A percentile compares a stretch with the other conserved stretches of the same genome.
These are phyloP conservation scores for Onychostoma macrolepis DNA, from an alignment of 2,113 vertebrate species.

Conservation along the genomic window DNA sequence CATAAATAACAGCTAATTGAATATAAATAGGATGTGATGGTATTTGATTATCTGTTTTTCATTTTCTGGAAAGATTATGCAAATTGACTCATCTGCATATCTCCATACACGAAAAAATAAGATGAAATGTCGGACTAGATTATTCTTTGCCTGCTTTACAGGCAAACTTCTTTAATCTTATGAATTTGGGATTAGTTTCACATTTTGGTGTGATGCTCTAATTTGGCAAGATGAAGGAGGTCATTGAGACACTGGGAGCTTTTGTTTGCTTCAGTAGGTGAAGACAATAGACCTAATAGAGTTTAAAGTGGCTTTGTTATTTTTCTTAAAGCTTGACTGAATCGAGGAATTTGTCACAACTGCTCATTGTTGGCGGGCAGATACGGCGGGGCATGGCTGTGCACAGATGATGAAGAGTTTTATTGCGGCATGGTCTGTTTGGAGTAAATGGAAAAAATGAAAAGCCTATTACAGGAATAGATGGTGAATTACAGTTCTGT, in stretches of 20 bases:
- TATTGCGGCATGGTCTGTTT: slow-evolving; percentile 67
- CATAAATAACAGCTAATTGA: slow-evolving; percentile 76
- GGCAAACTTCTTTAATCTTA: slow-evolving; percentile 79
- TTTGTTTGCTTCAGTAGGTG: slow-evolving; percentile 74
- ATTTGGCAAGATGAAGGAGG: slow-evolving; percentile 67
- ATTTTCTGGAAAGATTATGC: slow-evolving; percentile 80
- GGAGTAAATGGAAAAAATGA: slow-evolving; percentile 74
- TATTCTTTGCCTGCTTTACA: slow-evolving; percentile 69
- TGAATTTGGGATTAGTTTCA: slow-evolving; percentile 79
- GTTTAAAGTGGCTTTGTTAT: slow-evolving; percentile 76
- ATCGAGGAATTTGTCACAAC: slow-evolving; percentile 69
- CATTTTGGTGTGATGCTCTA: slow-evolving; percentile 69
- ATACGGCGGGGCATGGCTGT: slow-evolving; percentile 60
- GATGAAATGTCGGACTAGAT: slow-evolving; percentile 75
- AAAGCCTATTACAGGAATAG: slow-evolving; percentile 73
- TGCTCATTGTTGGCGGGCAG: slow-evolving; percentile 63
- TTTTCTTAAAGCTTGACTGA: slow-evolving; percentile 74
- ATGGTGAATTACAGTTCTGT: slow-evolving; percentile 76
- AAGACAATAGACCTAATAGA: slow-evolving; percentile 79
- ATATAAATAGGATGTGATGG: slow-evolving; percentile 79
- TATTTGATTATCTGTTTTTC: slow-evolving; percentile 81
- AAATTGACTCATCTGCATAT: slow-evolving; percentile 78
- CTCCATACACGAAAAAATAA: slow-evolving; percentile 68
- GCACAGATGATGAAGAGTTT: slow-evolving; percentile 68
- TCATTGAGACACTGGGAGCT: slow-evolving; percentile 68